These are phyloP conservation scores for Myotis lucifugus DNA, from an alignment of 2,113 vertebrate species.

Conservation along the genomic window DNA sequence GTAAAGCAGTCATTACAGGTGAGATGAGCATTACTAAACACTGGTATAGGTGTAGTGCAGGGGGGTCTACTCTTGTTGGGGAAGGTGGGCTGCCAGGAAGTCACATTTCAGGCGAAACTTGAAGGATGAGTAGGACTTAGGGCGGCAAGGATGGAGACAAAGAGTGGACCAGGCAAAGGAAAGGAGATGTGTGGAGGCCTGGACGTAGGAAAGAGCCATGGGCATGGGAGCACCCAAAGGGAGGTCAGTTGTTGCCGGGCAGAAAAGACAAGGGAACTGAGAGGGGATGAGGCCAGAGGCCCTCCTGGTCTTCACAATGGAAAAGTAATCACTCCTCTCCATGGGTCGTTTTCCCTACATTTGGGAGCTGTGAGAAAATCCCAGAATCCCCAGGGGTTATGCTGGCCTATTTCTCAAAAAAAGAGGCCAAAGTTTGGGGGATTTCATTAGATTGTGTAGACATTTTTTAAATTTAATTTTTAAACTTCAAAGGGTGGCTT, in stretches of 20 bases:
- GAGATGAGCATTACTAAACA: neutral
- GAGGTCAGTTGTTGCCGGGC: neutral
- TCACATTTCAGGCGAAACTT: neutral
- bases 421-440: neutral
- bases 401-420: neutral
- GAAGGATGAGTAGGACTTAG: neutral
- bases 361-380: neutral
- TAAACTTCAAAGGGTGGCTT: neutral
- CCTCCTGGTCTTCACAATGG: neutral
- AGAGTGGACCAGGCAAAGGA: neutral
- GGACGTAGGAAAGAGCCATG: fast-evolving
- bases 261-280: neutral
- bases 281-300: neutral
- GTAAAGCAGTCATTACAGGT: neutral
- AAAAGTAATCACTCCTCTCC: neutral
- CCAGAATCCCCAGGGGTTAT: neutral
- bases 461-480: neutral
- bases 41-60: fast-evolving
- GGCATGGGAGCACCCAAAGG: neutral
- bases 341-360: neutral
- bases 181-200: no score
- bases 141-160: neutral
- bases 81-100: neutral
- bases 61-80: neutral
- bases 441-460: neutral